Percentiles rank a stretch among this genome's conserved stretches.
These are phyloP conservation scores for Esperia sulphurella DNA, from an alignment of 2,888 invertebrate genomes.

Conservation along the genomic window DNA sequence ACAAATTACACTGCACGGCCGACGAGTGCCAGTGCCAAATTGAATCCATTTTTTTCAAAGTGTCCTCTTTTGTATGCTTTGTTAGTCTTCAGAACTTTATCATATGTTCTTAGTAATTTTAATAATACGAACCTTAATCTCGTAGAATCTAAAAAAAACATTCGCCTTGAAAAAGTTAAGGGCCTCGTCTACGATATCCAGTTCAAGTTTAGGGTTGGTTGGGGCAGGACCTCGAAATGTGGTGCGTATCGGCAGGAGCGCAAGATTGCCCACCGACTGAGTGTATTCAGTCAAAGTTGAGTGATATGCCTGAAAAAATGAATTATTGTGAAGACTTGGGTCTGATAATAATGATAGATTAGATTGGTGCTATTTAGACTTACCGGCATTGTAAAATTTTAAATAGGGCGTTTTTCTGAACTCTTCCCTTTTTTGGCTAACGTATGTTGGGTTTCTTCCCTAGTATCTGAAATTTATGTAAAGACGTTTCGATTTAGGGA, in stretches of 20 bases:
- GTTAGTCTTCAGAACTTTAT: not conserved
- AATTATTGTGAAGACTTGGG: not conserved
- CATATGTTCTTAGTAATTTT: not conserved
- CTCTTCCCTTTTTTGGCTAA: not conserved
- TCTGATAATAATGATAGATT: too few relatives aligned
- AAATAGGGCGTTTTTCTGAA: not conserved
- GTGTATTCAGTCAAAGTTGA: slow-evolving; percentile 89
- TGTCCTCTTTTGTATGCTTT: too few relatives aligned
- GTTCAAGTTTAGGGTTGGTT: slow-evolving; percentile 80
- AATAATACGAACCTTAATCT: slow-evolving; percentile 89
- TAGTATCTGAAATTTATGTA: too few relatives aligned
- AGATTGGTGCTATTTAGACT: slow-evolving; percentile 8
- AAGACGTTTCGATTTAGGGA: too few relatives aligned
- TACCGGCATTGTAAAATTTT: slow-evolving; percentile 36
- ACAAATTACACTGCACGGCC: too few relatives aligned
- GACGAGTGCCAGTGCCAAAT: too few relatives aligned
- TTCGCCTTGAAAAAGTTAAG: slow-evolving; percentile 98
- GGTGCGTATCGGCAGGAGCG: slow-evolving; percentile 93
- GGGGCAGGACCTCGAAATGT: slow-evolving; percentile 96
- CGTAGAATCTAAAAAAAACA: slow-evolving; percentile 99
- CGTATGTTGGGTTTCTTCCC: too few relatives aligned
- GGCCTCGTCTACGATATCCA: slow-evolving; percentile 98
- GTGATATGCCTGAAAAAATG: slow-evolving; percentile 91
- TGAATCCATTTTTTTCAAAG: too few relatives aligned
- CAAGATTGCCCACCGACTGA: slow-evolving; percentile 93